Percentiles rank a stretch among this genome's conserved stretches.
Conservation (phyloP, 37 sponge, comb jelly and placozoan genomes). For the Lycopodina hypogea region DNA sequence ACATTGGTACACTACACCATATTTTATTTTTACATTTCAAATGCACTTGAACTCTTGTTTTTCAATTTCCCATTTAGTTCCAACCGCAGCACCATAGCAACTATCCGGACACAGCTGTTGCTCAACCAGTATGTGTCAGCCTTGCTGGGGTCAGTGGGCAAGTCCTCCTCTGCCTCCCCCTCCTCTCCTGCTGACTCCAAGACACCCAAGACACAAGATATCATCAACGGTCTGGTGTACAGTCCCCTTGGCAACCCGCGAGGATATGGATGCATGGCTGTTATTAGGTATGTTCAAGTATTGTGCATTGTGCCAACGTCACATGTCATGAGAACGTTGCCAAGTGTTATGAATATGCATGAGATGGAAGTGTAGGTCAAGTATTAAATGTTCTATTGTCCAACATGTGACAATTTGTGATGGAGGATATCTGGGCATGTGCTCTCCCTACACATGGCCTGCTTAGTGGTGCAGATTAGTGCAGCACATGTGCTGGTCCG, state of each 20-base stretch:
- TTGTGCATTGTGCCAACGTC: conserved; percentile 1
- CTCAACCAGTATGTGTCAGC: conserved; percentile 56
- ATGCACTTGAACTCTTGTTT: too few relatives aligned
- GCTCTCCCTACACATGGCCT: too few relatives aligned
- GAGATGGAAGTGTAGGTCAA: too few relatives aligned
- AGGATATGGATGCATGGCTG: conserved; percentile 71
- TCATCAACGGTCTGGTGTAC: conserved; percentile 55
- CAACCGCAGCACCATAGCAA: background rate
- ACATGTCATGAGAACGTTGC: background rate
- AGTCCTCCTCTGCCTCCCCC: background rate
- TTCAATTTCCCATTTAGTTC: background rate
- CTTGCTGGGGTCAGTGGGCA: conserved; percentile 12
- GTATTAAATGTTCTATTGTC: too few relatives aligned
- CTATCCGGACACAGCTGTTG: conserved; percentile 46
- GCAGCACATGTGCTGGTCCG: too few relatives aligned
- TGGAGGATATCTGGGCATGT: too few relatives aligned
- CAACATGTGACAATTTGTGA: too few relatives aligned
- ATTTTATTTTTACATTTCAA: too few relatives aligned
- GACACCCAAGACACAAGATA: conserved; percentile 42
- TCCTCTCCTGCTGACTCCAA: background rate
- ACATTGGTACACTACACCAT: too few relatives aligned
- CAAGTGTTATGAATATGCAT: too few relatives aligned
- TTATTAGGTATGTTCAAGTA: conserved; percentile 40
- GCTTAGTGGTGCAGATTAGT: too few relatives aligned
- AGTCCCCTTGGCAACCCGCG: conserved; percentile 44